Conservation (phyloP, 2,113 vertebrate genomes). For the Microtus oregoni region DNA sequence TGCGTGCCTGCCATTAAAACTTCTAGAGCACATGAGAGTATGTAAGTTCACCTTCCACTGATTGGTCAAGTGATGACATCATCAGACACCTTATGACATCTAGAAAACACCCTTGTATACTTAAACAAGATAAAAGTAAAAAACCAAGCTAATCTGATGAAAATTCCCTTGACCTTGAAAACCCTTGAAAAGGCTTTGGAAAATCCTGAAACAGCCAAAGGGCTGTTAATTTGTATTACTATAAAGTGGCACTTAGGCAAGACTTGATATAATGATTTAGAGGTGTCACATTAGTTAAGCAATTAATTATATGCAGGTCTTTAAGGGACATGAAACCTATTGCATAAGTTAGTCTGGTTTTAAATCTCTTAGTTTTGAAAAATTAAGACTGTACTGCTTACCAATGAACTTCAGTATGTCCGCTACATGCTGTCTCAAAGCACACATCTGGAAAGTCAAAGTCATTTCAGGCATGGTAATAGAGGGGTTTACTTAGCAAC, state of each 20-base stretch:
- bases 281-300: neutral
- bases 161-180: neutral
- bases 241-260: neutral
- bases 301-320: neutral
- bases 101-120: neutral
- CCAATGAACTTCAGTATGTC: neutral
- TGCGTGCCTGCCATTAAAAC: neutral
- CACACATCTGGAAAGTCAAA: conserved; percentile 16
- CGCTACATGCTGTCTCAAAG: neutral
- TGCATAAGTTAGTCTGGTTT: neutral
- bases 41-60: neutral
- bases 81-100: neutral
- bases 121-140: neutral
- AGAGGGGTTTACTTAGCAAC: conserved; percentile 18
- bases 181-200: neutral
- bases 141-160: neutral
- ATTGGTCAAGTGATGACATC: neutral
- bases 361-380: conserved; percentile 10
- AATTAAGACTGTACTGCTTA: neutral
- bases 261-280: neutral
- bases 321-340: neutral
- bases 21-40: neutral
- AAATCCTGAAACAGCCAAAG: neutral
- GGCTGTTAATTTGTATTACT: neutral
- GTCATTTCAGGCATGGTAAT: neutral